Percentiles rank a stretch among this genome's conserved stretches.
Conservation (phyloP, 2,797 vertebrate genomes). For the Vespertilio murinus region DNA sequence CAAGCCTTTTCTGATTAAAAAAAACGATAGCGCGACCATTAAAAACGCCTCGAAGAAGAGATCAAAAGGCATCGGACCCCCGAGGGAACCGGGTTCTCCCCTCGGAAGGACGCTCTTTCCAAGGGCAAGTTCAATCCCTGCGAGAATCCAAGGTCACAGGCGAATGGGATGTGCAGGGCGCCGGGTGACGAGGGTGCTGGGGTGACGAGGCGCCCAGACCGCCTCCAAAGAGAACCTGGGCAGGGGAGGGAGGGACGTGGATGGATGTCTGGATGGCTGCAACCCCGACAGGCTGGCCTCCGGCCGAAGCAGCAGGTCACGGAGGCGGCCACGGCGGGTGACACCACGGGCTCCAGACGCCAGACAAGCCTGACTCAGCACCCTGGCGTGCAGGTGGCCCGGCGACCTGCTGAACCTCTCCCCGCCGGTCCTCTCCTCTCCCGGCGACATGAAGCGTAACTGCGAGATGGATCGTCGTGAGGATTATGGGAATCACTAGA, state of each 20-base stretch:
- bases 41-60: not conserved
- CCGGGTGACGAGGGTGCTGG: too few relatives aligned
- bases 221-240: slow-evolving; percentile 18
- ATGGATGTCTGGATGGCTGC: not conserved
- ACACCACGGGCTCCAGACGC: not conserved
- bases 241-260: not conserved
- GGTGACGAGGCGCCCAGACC: not conserved
- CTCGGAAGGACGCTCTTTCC: not conserved
- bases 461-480: not conserved
- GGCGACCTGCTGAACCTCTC: not conserved
- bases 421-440: not conserved
- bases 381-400: not conserved
- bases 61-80: not conserved
- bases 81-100: not conserved
- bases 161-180: not conserved
- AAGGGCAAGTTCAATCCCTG: not conserved
- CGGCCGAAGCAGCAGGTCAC: not conserved
- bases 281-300: not conserved
- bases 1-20: slow-evolving; percentile 23
- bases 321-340: not conserved
- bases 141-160: not conserved
- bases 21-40: not conserved
- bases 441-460: not conserved
- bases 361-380: not conserved
- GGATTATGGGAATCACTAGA: not conserved